phyloP scores from a whole-genome alignment of 2,888 invertebrate species.

The Hyalella azteca region DNA sequence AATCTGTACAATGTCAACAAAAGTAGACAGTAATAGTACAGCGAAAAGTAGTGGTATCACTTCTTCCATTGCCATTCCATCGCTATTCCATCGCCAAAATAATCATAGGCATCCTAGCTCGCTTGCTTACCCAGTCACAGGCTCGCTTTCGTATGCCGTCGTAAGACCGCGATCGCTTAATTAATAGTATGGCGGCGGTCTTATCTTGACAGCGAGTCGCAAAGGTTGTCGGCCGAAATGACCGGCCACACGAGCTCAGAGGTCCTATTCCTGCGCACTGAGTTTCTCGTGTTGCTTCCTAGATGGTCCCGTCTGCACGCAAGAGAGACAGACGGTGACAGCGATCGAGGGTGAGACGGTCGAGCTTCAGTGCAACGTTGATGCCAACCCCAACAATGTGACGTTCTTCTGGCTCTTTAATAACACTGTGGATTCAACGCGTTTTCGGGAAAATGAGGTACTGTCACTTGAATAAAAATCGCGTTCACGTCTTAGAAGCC shows the following conservation, averaged over 20 bases:
- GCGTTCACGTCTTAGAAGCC: neutral
- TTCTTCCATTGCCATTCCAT: too few species aligned
- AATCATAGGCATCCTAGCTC: too few species aligned
- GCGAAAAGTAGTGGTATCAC: too few species aligned
- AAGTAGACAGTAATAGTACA: too few species aligned
- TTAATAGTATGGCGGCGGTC: neutral
- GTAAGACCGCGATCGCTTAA: neutral
- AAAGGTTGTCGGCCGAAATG: neutral
- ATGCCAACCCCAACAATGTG: conserved; percentile 55
- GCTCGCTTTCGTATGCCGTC: neutral
- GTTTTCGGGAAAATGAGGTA: conserved; percentile 51
- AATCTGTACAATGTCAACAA: too few species aligned
- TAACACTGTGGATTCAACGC: conserved; percentile 56
- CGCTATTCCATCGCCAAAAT: too few species aligned
- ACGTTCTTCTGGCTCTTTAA: conserved; percentile 57
- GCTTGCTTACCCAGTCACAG: neutral
- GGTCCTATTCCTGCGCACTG: conserved; percentile 1
- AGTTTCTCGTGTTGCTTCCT: conserved; percentile 30
- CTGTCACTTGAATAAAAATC: conserved; percentile 9
- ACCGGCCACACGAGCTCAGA: conserved; percentile 9
- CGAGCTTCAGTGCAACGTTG: conserved; percentile 48
- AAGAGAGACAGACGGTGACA: conserved; percentile 47
- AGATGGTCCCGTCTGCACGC: conserved; percentile 56
- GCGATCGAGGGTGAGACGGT: conserved; percentile 53
- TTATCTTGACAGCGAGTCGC: neutral